phyloP scores from a whole-genome alignment of 2,888 invertebrate species.

The Morinoia aosen region DNA sequence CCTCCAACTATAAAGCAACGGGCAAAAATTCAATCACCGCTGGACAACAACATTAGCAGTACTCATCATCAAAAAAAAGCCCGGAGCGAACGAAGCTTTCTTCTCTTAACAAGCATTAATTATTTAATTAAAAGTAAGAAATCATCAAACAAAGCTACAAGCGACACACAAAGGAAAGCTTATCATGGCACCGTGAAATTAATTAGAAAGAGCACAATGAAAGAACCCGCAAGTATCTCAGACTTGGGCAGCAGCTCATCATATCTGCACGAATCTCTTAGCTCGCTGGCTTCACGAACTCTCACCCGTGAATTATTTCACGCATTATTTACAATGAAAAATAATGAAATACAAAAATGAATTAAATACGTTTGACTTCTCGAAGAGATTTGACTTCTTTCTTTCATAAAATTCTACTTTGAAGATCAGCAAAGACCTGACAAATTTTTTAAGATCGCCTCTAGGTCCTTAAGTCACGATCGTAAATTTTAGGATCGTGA shows the following conservation, averaged over 20 bases:
- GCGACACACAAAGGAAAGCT: neutral
- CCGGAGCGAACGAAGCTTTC: neutral
- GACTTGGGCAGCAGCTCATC: neutral
- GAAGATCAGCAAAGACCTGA: too few species aligned
- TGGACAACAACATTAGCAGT: neutral
- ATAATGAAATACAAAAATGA: neutral
- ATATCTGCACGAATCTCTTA: neutral
- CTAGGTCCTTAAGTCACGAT: neutral
- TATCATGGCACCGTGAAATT: neutral
- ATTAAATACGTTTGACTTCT: neutral
- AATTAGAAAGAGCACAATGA: neutral
- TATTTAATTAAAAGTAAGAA: constrained; percentile 12
- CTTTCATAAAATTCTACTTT: too few species aligned
- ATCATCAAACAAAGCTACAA: neutral
- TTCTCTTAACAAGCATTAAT: constrained; percentile 2
- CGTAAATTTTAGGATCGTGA: neutral
- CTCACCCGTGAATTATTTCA: neutral
- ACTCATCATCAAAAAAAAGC: neutral
- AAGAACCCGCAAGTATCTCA: neutral
- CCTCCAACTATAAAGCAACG: neutral
- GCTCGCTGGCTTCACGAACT: neutral
- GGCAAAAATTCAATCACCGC: neutral
- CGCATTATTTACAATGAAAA: neutral
- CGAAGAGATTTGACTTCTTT: neutral
- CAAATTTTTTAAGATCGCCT: neutral